Conservation (phyloP, 2,888 invertebrate genomes). For the Acrocera orbiculus region DNA sequence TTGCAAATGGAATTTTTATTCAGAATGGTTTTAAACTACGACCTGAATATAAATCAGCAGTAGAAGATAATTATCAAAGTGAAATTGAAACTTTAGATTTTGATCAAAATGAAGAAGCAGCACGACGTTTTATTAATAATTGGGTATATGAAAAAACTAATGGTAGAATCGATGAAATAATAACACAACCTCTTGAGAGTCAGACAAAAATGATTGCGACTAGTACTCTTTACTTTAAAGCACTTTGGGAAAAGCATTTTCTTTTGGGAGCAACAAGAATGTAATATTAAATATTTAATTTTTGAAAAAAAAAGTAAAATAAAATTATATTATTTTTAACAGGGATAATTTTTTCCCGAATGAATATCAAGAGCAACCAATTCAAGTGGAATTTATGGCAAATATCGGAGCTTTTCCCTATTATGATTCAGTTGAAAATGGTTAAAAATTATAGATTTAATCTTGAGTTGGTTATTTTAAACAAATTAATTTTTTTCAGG, state of each 20-base stretch:
- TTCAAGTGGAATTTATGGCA: slow-evolving; percentile 42
- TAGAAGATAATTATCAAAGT: slow-evolving; percentile 32
- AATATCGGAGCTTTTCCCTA: slow-evolving; percentile 42
- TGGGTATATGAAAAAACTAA: slow-evolving; percentile 44
- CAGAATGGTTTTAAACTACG: slow-evolving; percentile 35
- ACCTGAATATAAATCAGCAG: slow-evolving; percentile 30
- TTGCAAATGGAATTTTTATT: slow-evolving; percentile 36
- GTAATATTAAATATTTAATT: no score
- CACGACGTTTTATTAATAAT: slow-evolving; percentile 32
- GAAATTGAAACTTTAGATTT: slow-evolving; percentile 37
- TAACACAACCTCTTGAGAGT: slow-evolving; percentile 32
- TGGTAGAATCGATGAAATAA: slow-evolving; percentile 39
- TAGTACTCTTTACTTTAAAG: slow-evolving; percentile 45
- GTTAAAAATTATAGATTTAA: slow-evolving; percentile 4
- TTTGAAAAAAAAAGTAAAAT: slow-evolving; percentile 26
- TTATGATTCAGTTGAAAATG: slow-evolving; percentile 19
- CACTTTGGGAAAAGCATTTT: slow-evolving; percentile 45
- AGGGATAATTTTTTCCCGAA: slow-evolving; percentile 35
- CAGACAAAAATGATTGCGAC: slow-evolving; percentile 41
- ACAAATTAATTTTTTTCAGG: slow-evolving; percentile 15
- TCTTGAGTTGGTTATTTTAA: not conserved
- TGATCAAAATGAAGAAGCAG: slow-evolving; percentile 19
- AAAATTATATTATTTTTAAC: no score
- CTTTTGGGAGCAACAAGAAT: slow-evolving; percentile 31
- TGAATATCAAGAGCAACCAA: slow-evolving; percentile 18